Conservation (phyloP, 30 jellyfish, hydroid and myxozoan species). For the Sanderia malayensis region DNA sequence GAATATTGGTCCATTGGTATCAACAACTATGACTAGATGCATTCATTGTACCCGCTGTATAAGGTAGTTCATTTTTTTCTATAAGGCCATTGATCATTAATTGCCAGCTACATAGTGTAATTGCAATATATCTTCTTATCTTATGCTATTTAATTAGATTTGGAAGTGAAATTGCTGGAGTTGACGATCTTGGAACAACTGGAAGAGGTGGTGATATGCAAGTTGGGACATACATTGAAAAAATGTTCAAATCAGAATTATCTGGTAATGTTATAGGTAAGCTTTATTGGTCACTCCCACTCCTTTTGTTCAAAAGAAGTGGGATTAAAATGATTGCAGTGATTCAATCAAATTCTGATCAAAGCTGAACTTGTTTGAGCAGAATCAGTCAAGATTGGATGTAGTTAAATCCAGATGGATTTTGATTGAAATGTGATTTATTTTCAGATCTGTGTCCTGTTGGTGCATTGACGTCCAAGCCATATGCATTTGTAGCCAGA, state of each 20-base stretch:
- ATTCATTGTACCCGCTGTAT: slow-evolving; percentile 98
- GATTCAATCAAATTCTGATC: too few species aligned
- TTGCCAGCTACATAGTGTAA: too few species aligned
- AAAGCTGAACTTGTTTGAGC: too few species aligned
- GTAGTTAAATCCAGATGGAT: too few species aligned
- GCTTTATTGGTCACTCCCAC: too few species aligned
- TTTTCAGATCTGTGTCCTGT: slow-evolving; percentile 96
- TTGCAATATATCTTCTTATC: too few species aligned
- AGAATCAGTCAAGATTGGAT: too few species aligned
- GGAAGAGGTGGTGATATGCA: slow-evolving; percentile 99
- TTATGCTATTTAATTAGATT: slow-evolving; percentile 61
- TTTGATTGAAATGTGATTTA: too few species aligned
- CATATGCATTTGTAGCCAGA: slow-evolving; percentile 93
- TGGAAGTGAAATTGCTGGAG: slow-evolving; percentile 99
- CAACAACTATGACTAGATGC: slow-evolving; percentile 99
- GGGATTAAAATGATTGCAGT: too few species aligned
- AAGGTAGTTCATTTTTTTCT: too few species aligned
- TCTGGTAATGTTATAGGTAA: slow-evolving; percentile 98
- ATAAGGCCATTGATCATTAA: too few species aligned
- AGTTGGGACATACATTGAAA: slow-evolving; percentile 99
- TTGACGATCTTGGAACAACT: slow-evolving; percentile 97
- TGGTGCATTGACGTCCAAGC: slow-evolving; percentile 99
- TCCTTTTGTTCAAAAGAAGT: too few species aligned
- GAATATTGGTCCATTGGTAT: slow-evolving; percentile 96
- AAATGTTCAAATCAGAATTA: slow-evolving; percentile 94